Evolutionary conservation across 30 jellyfish, hydroid and myxozoan species (phyloP).

Genomic region (Chrysaora quinquecirrha): DNA sequence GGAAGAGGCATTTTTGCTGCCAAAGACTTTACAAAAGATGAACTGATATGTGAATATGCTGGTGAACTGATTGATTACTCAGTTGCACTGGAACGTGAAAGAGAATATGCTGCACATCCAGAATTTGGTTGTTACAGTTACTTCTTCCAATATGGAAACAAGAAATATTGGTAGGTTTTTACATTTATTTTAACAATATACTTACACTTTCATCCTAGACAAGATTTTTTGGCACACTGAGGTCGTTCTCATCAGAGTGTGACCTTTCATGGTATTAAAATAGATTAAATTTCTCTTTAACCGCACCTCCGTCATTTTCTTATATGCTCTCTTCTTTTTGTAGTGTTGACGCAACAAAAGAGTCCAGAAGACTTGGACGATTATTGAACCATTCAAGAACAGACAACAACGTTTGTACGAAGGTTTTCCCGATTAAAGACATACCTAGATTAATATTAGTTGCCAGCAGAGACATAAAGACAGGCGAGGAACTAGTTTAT

Average conservation of each 20-base stretch:
- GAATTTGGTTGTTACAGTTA: conserved; percentile 95
- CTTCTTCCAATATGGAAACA: conserved; percentile 79
- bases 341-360: conserved; percentile 99
- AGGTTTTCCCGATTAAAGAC: conserved; percentile 79
- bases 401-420: conserved; percentile 77
- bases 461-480: conserved; percentile 80
- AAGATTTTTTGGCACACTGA: no score
- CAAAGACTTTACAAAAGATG: conserved; percentile 80
- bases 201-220: no score
- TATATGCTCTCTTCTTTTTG: neutral
- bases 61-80: conserved; percentile 86
- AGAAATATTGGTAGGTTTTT: conserved; percentile 94
- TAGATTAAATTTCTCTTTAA: no score
- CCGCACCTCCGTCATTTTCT: no score
- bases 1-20: conserved; percentile 97
- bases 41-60: conserved; percentile 91
- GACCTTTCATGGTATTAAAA: no score
- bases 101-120: conserved; percentile 59
- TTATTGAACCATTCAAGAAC: conserved; percentile 96
- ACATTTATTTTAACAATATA: no score
- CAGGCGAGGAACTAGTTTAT: conserved; percentile 89
- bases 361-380: conserved; percentile 91
- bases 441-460: conserved; percentile 84
- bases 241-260: no score
- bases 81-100: conserved; percentile 79